These are phyloP conservation scores for Tachuris rubrigastra DNA, from an alignment of 2,113 vertebrate genomes.

Conservation along the genomic window DNA sequence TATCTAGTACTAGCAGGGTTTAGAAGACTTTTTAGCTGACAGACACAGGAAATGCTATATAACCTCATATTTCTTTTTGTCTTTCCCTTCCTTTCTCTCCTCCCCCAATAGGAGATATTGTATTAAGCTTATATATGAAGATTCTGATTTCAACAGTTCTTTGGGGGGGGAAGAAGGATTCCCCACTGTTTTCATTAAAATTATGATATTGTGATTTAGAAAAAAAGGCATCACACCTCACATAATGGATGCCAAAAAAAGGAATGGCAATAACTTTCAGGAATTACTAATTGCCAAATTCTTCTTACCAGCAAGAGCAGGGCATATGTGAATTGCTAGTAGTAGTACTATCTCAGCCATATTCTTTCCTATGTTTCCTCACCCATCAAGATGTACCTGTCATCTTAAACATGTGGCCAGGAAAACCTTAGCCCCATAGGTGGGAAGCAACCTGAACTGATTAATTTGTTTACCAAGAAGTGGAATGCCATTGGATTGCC, in stretches of 20 bases:
- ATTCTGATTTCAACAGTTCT: background rate
- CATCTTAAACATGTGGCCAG: background rate
- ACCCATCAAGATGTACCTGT: background rate
- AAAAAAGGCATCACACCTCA: background rate
- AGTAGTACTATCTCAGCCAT: background rate
- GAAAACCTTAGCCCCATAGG: background rate
- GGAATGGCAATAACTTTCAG: background rate
- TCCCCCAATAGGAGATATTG: background rate
- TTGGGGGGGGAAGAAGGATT: background rate
- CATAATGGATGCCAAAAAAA: background rate
- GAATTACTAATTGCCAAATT: background rate
- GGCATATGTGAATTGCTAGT: background rate
- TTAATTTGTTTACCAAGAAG: background rate
- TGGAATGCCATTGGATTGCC: background rate
- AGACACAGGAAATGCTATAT: background rate
- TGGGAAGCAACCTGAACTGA: background rate
- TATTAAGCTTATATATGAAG: background rate
- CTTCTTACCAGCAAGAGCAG: background rate
- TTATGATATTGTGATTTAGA: background rate
- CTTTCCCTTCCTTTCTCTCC: background rate
- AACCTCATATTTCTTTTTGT: background rate
- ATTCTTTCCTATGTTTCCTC: background rate
- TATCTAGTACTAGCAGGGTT: background rate
- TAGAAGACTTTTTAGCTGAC: background rate
- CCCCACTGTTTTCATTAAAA: background rate